Evolutionary conservation across 64 coral and sea anemone species (phyloP), one percentile per base, ranked within the genome.

Genomic region (Pachyseris speciosa): DNA sequence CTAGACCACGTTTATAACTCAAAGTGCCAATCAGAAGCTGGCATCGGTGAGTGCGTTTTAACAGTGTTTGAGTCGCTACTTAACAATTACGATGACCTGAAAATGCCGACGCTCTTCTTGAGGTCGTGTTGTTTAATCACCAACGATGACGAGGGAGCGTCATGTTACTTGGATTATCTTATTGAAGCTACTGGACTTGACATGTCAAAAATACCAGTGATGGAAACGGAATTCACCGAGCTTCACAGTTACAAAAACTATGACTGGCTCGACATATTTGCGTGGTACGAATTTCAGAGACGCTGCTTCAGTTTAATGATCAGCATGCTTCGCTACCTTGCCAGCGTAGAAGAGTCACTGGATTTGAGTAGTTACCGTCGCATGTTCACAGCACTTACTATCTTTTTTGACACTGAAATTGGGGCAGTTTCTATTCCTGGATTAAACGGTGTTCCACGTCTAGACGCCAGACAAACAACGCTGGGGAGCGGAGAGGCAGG

Each of bases 241-340:
- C 28, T 19, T 34, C 2, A 70, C 32, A 19, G 31, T 34, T 36
- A 70, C 13, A 38, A 70, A 33, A 70, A 70, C 31, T 70, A 70
- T 36, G 67, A 70, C 16, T 70, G 67, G 67, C 67, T 70, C 15
- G 67, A 70, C 67, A 70, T 70, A 31, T 70, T 70, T 70, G 67
- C 67, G 32, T 70, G 31, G 67, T 38, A 37, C 32, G 67, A 70
- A 70, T 70, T 70, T 38, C 67, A 70, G 34, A 70, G 13, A 38
- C 67, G 2, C 12, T 70, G 67, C 31, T 15, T 70, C 31, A 37
- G 30, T 19, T 70, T 70, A 33, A 34, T 70, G 67, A 70, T 70
- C 2, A 33, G 34, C 15, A 33, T 70, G 28, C 67, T 70, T 70
- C 29, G 15, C 15, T 38, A 36, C 67, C 13, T 70, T 70, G 52